Base-by-base conservation (phyloP, 2,113 vertebrate genomes). In the Amblyopsis rosae region DNA sequence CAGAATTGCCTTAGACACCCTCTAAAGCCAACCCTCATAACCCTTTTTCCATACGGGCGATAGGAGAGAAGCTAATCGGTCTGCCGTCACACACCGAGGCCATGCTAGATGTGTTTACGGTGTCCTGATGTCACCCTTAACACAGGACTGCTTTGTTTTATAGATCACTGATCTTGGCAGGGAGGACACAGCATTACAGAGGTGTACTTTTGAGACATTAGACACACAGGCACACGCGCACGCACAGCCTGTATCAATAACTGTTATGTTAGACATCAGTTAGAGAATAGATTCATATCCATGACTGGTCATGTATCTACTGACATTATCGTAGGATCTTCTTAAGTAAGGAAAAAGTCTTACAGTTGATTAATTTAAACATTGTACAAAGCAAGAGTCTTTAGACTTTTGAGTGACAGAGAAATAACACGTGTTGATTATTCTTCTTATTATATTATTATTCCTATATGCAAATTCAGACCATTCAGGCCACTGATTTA, bases 91-190 rank as follows among this genome's bases (percentile, higher is more conserved):
- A 83, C 68, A 81, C 82, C 62, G 76, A 70, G 12, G 65, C 26
- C 53, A 78, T 54, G n/a, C 19, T 70, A 67, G 69, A 83, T 83
- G 35, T 75, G 65, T 60, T 67, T 69, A 62, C 26, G 54, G 45
- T 83, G 83, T 90, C 79, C 75, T 77, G 65, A 59, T 77, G 67
- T 84, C 68, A 87, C 76, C 26, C 84, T 82, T 67, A 60, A 48
- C 19, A 50, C 49, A 54, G 45, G 63, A 58, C 55, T 6, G 56
- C 56, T 73, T 33, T 10, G 67, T 41, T 72, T 64, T 72, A 77
- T 64, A 57, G 81, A 73, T 78, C 17, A 65, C 66, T 49, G 46
- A 12, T 41, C 13, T 19, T 35, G 61, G 59, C 62, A 62, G 68
- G 51, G 62, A 26, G 48, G 59, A 61, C 57, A 75, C 65, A n/a